Evolutionary conservation across 2,888 invertebrate species (phyloP), one percentile per base, ranked within the genome.

Genomic region (Macrosoma leucophasiata): DNA sequence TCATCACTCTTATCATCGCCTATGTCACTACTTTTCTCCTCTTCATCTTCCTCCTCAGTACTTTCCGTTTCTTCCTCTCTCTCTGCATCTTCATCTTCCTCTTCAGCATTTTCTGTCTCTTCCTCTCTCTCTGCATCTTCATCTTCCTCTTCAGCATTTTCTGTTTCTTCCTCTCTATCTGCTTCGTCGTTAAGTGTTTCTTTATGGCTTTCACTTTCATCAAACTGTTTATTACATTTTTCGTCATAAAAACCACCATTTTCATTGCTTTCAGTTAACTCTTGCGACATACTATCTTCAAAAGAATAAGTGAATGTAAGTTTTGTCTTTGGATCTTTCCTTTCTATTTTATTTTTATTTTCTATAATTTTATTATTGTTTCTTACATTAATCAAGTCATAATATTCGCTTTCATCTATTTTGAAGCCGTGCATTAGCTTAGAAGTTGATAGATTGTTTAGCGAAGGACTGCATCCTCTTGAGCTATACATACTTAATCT

Each of bases 401-500:
- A n/a, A n/a, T n/a, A n/a, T n/a, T n/a, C n/a, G n/a, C n/a, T n/a
- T n/a, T n/a, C n/a, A n/a, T n/a, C n/a, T n/a, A n/a, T n/a, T n/a
- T n/a, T n/a, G n/a, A n/a, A n/a, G n/a, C n/a, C n/a, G n/a, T n/a
- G n/a, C 31, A 31, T 31, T 11, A 31, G 19, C 13, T 39, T 39
- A 34, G 34, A 38, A 33, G n/a, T 27, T 29, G 38, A 38, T 33
- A 38, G 12, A 39, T 34, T 34, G 31, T 39, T 39, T 27, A 39
- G 30, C 27, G 39, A 39, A 34, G 39, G 34, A 39, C 34, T 39
- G 39, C 35, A 39, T 32, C 35, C 39, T 39, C 32, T 39, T 35
- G 35, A 39, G 38, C 38, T 39, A 26, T 39, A 34, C 24, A 39
- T 34, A 33, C 38, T 39, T 11, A 33, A 27, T 34, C 27, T 26